Evolutionary conservation across 1,140 invertebrate species (phyloP), one percentile per base, ranked within the genome.

Genomic region (Calliopsis andreniformis): DNA sequence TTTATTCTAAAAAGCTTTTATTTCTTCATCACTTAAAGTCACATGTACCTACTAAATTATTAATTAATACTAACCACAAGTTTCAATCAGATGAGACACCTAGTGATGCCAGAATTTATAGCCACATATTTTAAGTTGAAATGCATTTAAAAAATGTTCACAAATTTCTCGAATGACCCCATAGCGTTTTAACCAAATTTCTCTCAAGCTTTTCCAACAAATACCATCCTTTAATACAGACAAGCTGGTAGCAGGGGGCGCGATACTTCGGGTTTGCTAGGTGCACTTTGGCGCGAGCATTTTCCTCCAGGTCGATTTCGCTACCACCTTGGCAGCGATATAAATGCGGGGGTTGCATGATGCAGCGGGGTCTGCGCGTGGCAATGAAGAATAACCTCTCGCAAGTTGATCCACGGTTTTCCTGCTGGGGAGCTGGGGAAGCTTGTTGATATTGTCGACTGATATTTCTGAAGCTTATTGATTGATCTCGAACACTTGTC

Each of bases 341-440:
- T 39, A 35, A 58, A 35, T 35, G 55, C 32, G 32, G 32, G 5
- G 18, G 55, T 8, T 58, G 32, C 55, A 58, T 35, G 47, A 39
- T 53, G 64, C 47, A 28, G 47, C 23, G 10, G 64, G n/a, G 30
- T 25, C 47, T 67, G 64, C 16, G 6, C 32, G 16, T 53, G 64
- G 47, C 64, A 67, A 67, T 67, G 64, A 67, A 53, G 64, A 25
- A 67, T 67, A 67, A 53, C 64, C 6, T n/a, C 16, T 16, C 51
- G 14, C 32, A 16, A 42, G 23, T 53, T 51, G 47, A 67, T 67
- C 47, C 23, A 39, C 10, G 20, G 20, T 23, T 53, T 67, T 25
- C 23, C 47, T n/a, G 32, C 7, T 32, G 55, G 55, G n/a, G 35
- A 58, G 18, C 47, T 14, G 2, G 14, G 2, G 20, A 25, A 14